Percentiles rank a stretch among this genome's conserved stretches.
phyloP scores from a whole-genome alignment of 2,113 vertebrate genomes.

The Larimichthys polyactis region DNA sequence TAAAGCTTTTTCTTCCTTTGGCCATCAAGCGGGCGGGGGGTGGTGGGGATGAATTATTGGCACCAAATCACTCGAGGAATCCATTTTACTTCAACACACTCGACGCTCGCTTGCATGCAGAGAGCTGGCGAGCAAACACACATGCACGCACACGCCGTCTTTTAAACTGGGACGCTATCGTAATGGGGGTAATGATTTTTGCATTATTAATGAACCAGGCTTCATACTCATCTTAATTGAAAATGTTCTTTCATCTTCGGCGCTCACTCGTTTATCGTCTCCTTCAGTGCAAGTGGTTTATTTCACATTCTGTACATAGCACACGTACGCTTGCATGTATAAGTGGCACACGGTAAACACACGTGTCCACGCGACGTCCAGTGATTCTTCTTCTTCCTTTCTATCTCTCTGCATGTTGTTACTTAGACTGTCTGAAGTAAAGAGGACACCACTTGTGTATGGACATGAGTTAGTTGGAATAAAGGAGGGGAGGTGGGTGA shows the following conservation, averaged over 20 bases:
- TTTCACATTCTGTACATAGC: constrained; percentile 36
- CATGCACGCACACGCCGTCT: constrained; percentile 29
- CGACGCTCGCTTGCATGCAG: constrained; percentile 14
- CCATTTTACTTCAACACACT: constrained; percentile 44
- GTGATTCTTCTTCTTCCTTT: neutral
- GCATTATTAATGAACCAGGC: constrained; percentile 78
- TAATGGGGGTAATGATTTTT: constrained; percentile 80
- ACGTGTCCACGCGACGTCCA: neutral
- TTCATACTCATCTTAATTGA: constrained; percentile 77
- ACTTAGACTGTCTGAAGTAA: neutral
- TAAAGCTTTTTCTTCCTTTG: constrained; percentile 22
- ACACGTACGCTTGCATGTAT: neutral
- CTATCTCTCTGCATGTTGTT: neutral
- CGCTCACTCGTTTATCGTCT: constrained; percentile 60
- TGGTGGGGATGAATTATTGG: constrained; percentile 45
- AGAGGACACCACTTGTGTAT: neutral
- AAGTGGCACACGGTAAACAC: neutral
- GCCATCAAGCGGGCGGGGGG: constrained; percentile 13
- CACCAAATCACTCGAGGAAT: constrained; percentile 52
- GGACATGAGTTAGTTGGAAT: neutral
- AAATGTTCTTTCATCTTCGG: constrained; percentile 77
- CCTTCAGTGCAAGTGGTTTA: constrained; percentile 28
- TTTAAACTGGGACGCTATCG: constrained; percentile 70
- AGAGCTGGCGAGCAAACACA: constrained; percentile 44
- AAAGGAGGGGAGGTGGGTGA: neutral